Percentiles rank a stretch among this genome's conserved stretches.
Evolutionary conservation across 2,888 invertebrate genomes (phyloP).

Genomic region (Drosophila ustulata): DNA sequence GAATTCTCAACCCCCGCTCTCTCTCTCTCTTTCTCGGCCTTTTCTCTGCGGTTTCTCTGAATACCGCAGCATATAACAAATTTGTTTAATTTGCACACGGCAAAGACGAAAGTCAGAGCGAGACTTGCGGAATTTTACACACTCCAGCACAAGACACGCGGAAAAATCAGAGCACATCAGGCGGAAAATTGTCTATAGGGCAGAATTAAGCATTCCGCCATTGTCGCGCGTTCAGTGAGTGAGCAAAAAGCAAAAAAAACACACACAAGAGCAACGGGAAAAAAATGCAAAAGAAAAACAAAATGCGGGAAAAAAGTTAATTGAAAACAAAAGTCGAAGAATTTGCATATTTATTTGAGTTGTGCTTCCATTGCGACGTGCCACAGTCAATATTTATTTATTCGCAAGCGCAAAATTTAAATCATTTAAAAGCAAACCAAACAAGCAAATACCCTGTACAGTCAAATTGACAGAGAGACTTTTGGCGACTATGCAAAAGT

Average conservation of each 20-base stretch:
- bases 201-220: conserved; percentile 54
- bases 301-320: conserved; percentile 61
- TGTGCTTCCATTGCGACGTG: conserved; percentile 49
- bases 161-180: conserved; percentile 42
- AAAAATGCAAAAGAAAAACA: conserved; percentile 5
- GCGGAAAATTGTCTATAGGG: conserved; percentile 61
- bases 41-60: conserved; percentile 7
- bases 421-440: conserved; percentile 54
- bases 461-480: no score
- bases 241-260: conserved; percentile 6
- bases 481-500: no score
- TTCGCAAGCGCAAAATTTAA: conserved; percentile 68
- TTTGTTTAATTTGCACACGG: conserved; percentile 58
- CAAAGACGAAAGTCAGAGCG: conserved; percentile 11
- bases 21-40: neutral
- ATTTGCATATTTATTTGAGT: conserved; percentile 78
- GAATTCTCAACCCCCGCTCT: neutral
- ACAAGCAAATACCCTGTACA: conserved; percentile 4
- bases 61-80: conserved; percentile 55
- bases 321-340: conserved; percentile 80
- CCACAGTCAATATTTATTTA: conserved; percentile 76
- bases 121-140: conserved; percentile 13
- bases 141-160: neutral
- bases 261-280: no score
- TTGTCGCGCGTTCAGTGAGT: conserved; percentile 45